Conservation (phyloP, 1,140 invertebrate genomes). For the Drosophila varians region DNA sequence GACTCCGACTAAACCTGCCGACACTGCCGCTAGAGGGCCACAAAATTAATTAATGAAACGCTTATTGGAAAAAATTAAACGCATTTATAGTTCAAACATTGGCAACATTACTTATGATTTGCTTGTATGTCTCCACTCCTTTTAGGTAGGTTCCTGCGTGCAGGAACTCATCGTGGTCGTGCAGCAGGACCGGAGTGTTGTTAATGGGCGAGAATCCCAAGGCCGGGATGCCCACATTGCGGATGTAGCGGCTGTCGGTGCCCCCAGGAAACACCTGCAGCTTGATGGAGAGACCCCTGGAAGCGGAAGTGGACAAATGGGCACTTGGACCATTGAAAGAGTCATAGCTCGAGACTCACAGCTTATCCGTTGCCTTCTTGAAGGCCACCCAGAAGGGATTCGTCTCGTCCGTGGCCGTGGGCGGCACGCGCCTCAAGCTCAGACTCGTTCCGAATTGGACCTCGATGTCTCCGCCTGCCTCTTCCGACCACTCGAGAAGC, state of each 20-base stretch:
- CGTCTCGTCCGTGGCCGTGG: conserved; percentile 87
- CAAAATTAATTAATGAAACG: too few relatives aligned
- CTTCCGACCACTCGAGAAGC: conserved; percentile 89
- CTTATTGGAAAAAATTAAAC: not conserved
- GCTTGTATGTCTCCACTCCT: conserved; percentile 89
- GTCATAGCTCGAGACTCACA: conserved; percentile 83
- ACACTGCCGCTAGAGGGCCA: not conserved
- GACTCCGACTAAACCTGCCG: not conserved
- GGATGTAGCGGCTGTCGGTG: conserved; percentile 90
- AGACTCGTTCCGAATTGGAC: conserved; percentile 85
- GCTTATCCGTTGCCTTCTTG: conserved; percentile 85
- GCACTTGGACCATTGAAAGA: not conserved
- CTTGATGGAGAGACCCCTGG: conserved; percentile 85
- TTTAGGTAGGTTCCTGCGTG: conserved; percentile 88
- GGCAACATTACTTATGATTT: conserved; percentile 84
- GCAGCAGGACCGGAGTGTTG: conserved; percentile 88
- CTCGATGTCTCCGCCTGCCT: conserved; percentile 91
- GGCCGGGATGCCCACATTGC: conserved; percentile 89
- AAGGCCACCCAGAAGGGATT: conserved; percentile 94
- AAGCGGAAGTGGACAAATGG: not conserved
- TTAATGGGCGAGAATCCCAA: conserved; percentile 93
- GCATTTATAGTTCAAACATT: not conserved
- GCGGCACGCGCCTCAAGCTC: conserved; percentile 87
- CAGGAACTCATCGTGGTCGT: conserved; percentile 92
- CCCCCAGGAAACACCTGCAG: conserved; percentile 91